Percentiles rank a stretch among this genome's conserved stretches.
These are phyloP conservation scores for Ricordea florida DNA, from an alignment of 92 coral and sea anemone species.

Conservation along the genomic window DNA sequence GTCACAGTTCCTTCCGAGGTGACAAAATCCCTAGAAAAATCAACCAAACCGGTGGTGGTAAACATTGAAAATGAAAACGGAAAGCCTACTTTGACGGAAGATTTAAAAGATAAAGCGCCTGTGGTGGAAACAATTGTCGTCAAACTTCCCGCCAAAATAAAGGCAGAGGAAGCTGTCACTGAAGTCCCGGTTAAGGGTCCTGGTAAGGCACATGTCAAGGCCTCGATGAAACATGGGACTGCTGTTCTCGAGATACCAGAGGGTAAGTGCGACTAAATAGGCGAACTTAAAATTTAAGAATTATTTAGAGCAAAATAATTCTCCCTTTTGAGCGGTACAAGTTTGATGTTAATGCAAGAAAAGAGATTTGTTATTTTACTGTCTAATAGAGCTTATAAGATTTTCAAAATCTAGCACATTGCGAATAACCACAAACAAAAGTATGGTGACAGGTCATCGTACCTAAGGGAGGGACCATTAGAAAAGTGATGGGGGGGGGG, in stretches of 20 bases:
- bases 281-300: neutral
- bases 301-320: neutral
- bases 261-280: neutral
- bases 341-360: no score
- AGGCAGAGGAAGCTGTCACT: neutral
- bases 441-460: no score
- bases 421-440: no score
- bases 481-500: no score
- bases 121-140: conserved; percentile 75
- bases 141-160: conserved; percentile 57
- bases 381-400: no score
- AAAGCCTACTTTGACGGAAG: conserved; percentile 65
- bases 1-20: conserved; percentile 90
- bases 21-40: conserved; percentile 73
- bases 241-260: conserved; percentile 49
- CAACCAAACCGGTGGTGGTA: conserved; percentile 80
- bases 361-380: no score
- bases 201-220: conserved; percentile 16
- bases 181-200: conserved; percentile 39
- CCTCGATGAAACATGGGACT: conserved; percentile 12
- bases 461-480: no score
- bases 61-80: conserved; percentile 89
- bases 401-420: no score
- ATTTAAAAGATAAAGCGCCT: conserved; percentile 58
- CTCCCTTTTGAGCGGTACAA: no score